These are phyloP conservation scores for Sympetrum striolatum DNA, from an alignment of 2,888 invertebrate species.

Conservation along the genomic window DNA sequence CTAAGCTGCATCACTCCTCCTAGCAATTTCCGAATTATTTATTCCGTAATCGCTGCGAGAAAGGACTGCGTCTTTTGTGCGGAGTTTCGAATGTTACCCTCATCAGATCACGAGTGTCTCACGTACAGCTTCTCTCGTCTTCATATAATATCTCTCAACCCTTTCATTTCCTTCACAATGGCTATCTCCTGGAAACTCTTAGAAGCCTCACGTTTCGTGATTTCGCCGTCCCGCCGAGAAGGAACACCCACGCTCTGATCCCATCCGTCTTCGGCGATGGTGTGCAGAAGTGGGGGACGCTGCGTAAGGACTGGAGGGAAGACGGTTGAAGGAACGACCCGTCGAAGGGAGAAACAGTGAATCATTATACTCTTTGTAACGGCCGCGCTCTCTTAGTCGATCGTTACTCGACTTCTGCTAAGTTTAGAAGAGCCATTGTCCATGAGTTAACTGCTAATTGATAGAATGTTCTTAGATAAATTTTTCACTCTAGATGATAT, in stretches of 20 bases:
- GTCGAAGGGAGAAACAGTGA: not conserved
- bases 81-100: not conserved
- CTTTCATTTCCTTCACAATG: slow-evolving; percentile 2
- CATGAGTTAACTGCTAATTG: no score
- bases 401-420: no score
- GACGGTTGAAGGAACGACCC: not conserved
- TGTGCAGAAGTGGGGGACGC: not conserved
- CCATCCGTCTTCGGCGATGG: not conserved
- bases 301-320: not conserved
- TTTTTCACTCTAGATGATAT: no score
- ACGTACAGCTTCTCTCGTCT: not conserved
- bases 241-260: not conserved
- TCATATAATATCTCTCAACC: not conserved
- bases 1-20: no score
- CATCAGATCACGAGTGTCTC: not conserved
- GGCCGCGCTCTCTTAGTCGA: no score
- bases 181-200: not conserved
- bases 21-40: no score
- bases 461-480: no score
- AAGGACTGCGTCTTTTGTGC: not conserved
- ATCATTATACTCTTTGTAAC: not conserved
- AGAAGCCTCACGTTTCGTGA: slow-evolving; percentile 9
- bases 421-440: no score
- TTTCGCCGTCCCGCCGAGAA: not conserved
- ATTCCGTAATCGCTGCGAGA: no score